Evolutionary conservation across 2,888 invertebrate genomes (phyloP), one percentile per base, ranked within the genome.

Genomic region (Alsophila aescularia): DNA sequence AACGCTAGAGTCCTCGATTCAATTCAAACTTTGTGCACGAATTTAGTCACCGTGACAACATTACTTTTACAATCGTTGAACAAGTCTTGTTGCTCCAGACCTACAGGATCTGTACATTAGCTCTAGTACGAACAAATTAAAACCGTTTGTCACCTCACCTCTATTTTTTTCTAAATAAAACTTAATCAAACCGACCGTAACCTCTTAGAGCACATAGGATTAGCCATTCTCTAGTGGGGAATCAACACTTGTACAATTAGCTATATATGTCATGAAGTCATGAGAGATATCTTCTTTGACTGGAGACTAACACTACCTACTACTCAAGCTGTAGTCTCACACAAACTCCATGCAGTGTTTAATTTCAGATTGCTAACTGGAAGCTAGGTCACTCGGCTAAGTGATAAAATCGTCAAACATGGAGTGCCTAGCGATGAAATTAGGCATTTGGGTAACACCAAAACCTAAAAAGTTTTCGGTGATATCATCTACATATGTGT

Each of bases 161-260:
- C n/a, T n/a, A n/a, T n/a, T n/a, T n/a, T n/a, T n/a, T n/a, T n/a
- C n/a, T n/a, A n/a, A 21, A 21, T 21, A 5, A 21, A 21, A 21
- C 21, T n/a, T n/a, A 21, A 16, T 14, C 12, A 34, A 34, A 34
- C n/a, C 14, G 14, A 14, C 34, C 7, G 6, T 24, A 34, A 10
- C 4, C 32, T 40, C 8, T 40, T 48, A 40, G 21, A 24, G n/a
- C 15, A 6, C 32, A 48, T 18, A 15, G 15, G 8, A 39, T 48
- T 32, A 48, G 14, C 12, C 31, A 9, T 49, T n/a, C n/a, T 7
- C 16, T 24, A 16, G 48, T 34, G 27, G 7, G 35, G 40, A 43
- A 47, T 52, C 45, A 47, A 39, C 52, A 56, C 56, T 43, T 50
- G 45, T 40, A 27, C 52, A 21, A 2, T 18, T 7, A n/a, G 39